Percentiles rank a stretch among this genome's conserved stretches.
These are phyloP conservation scores for Tipula vernalis DNA, from an alignment of 2,888 invertebrate genomes.

Conservation along the genomic window DNA sequence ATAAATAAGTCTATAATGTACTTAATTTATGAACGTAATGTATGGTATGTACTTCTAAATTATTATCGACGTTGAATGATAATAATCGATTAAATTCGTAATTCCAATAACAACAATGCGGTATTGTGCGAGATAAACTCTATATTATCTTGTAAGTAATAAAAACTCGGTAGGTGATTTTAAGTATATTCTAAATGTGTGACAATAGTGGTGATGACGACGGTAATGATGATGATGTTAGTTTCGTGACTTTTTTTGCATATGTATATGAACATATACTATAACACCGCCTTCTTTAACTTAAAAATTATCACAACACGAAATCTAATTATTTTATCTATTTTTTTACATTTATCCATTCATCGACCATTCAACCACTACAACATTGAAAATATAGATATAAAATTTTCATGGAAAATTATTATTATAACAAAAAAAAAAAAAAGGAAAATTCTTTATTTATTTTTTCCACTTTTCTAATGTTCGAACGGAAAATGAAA, in stretches of 20 bases:
- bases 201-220: background rate
- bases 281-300: constrained; percentile 5
- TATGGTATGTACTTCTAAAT: background rate
- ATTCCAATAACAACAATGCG: background rate
- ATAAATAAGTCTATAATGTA: background rate
- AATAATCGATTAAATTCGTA: background rate
- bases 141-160: background rate
- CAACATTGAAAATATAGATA: background rate
- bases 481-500: background rate
- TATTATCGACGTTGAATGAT: background rate
- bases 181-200: background rate
- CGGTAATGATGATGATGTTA: background rate
- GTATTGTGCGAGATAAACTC: background rate
- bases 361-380: constrained; percentile 10
- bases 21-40: background rate
- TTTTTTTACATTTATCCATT: constrained; percentile 5
- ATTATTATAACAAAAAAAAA: background rate
- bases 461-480: background rate
- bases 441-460: background rate
- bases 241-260: background rate
- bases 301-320: constrained; percentile 5
- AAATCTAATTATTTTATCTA: constrained; percentile 10
- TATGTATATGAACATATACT: background rate
- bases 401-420: background rate
- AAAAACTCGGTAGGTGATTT: background rate